Evolutionary conservation across 2,113 vertebrate genomes (phyloP).

Genomic region (Petromus typicus): DNA sequence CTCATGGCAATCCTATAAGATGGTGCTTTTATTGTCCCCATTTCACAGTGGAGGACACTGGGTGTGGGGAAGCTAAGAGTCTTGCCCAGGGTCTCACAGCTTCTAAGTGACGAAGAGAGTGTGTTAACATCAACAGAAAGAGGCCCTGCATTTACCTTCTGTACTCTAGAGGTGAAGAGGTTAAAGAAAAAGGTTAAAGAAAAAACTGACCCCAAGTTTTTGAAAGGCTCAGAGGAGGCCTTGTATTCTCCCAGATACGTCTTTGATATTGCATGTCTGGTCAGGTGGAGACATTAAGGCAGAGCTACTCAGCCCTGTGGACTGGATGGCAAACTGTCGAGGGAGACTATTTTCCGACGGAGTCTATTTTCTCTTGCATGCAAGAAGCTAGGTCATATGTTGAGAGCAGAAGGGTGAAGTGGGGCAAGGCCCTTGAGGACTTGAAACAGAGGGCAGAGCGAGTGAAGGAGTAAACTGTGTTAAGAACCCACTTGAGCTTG

Average conservation of each 20-base stretch:
- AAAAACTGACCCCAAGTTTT: not conserved
- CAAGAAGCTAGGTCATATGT: not conserved
- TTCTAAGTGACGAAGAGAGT: not conserved
- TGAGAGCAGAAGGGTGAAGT: conserved; percentile 12
- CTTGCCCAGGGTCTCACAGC: not conserved
- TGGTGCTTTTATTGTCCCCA: not conserved
- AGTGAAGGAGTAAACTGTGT: not conserved
- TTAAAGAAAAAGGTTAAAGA: not conserved
- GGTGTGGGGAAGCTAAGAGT: not conserved
- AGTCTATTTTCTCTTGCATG: not conserved
- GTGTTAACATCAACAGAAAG: not conserved
- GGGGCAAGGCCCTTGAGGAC: not conserved
- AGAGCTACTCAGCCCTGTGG: not conserved
- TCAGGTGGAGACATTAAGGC: not conserved
- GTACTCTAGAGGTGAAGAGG: not conserved
- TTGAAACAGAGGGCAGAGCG: not conserved
- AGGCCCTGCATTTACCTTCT: not conserved
- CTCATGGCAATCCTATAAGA: not conserved
- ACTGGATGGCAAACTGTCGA: not conserved
- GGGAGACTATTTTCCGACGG: not conserved
- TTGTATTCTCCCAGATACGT: not conserved
- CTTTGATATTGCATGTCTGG: not conserved
- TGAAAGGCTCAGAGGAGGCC: not conserved
- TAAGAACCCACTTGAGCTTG: conserved; percentile 17
- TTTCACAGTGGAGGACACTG: conserved; percentile 12